Percentiles rank a stretch among this genome's conserved stretches.
Evolutionary conservation across 2,888 invertebrate species (phyloP).

Genomic region (Metopia argyrocephala): DNA sequence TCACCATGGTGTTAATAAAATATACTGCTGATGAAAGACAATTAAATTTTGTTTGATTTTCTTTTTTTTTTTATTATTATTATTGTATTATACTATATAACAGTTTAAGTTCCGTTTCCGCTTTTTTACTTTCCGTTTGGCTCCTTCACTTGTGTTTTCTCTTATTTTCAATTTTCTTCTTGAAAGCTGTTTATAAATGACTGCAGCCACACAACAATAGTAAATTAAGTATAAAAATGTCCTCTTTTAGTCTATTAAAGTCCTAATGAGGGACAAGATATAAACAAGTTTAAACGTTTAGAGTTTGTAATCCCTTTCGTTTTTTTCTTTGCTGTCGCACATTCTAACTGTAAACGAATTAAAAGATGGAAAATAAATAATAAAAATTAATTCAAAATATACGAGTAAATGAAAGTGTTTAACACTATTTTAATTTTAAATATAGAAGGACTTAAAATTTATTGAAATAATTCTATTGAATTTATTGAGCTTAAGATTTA

Average conservation of each 20-base stretch:
- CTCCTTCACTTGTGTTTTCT: slow-evolving; percentile 15
- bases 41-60: slow-evolving; percentile 32
- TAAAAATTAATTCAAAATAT: background rate
- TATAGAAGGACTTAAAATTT: no score
- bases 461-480: no score
- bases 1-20: slow-evolving; percentile 75
- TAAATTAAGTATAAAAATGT: background rate
- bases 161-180: background rate
- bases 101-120: slow-evolving; percentile 18
- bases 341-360: background rate
- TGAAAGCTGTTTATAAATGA: background rate
- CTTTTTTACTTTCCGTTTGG: background rate
- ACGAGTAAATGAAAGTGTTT: background rate
- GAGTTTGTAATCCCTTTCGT: background rate
- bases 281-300: background rate
- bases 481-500: no score
- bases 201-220: background rate
- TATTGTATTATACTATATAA: background rate
- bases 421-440: background rate
- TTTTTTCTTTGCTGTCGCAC: background rate
- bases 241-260: background rate
- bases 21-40: background rate
- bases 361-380: background rate
- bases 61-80: background rate
- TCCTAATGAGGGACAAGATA: background rate